Evolutionary conservation across 2,888 invertebrate species (phyloP).

Genomic region (Salpingus planirostris): DNA sequence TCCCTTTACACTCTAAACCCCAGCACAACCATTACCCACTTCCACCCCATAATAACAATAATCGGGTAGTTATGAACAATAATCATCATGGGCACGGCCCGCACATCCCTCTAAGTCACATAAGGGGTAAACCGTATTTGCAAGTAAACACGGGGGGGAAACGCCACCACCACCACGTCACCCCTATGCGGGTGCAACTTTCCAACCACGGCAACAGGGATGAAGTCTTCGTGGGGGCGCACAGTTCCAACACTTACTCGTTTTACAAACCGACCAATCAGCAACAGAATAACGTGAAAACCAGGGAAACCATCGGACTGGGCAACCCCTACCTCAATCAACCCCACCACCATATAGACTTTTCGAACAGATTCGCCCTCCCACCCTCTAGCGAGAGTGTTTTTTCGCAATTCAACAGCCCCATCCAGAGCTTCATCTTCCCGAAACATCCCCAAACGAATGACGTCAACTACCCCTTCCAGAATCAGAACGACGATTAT

Average conservation of each 20-base stretch:
- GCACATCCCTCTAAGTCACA: no score
- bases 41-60: no score
- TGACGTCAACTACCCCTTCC: conserved; percentile 24
- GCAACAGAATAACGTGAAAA: conserved; percentile 19
- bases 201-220: conserved; percentile 22
- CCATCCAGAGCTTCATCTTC: conserved; percentile 18
- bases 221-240: conserved; percentile 31
- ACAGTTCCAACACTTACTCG: conserved; percentile 20
- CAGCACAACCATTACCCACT: no score
- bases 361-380: conserved; percentile 34
- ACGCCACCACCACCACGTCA: no score
- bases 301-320: conserved; percentile 26
- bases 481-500: conserved; percentile 35
- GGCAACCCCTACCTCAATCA: conserved; percentile 33
- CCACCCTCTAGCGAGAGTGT: conserved; percentile 38
- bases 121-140: no score
- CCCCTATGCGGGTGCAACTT: no score
- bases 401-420: conserved; percentile 35
- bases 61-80: no score
- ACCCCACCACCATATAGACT: conserved; percentile 37
- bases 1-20: no score
- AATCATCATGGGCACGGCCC: no score
- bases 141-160: no score
- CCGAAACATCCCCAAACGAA: conserved; percentile 26
- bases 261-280: conserved; percentile 25